These are phyloP conservation scores for Operophtera brumata DNA, from an alignment of 2,888 invertebrate genomes.

Conservation along the genomic window DNA sequence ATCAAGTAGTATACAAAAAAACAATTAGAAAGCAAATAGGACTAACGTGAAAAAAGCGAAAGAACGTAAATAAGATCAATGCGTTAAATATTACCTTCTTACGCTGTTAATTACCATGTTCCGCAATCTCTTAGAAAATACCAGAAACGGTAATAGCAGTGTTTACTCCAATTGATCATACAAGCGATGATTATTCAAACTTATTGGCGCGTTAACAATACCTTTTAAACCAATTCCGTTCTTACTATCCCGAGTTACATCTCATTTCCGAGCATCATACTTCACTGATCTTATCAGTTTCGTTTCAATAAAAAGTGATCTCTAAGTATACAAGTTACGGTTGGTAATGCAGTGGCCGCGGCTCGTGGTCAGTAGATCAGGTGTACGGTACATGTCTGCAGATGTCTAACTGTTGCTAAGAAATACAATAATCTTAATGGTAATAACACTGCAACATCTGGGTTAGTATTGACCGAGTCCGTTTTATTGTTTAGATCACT, in stretches of 20 bases:
- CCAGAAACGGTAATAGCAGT: conserved; percentile 33
- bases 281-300: conserved; percentile 9
- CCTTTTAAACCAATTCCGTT: conserved; percentile 11
- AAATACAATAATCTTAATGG: conserved; percentile 42
- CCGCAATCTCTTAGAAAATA: conserved; percentile 29
- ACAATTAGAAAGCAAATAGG: no score
- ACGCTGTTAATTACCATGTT: conserved; percentile 27
- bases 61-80: conserved; percentile 7
- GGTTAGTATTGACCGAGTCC: conserved; percentile 21
- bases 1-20: no score
- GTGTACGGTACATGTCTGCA: conserved; percentile 53
- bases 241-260: conserved; percentile 16
- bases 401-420: conserved; percentile 53
- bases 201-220: conserved; percentile 32
- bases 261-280: conserved; percentile 8
- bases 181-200: conserved; percentile 26
- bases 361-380: conserved; percentile 50
- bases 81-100: conserved; percentile 25
- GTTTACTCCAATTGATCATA: conserved; percentile 38
- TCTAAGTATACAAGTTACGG: conserved; percentile 22
- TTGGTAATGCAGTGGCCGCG: conserved; percentile 15
- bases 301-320: conserved; percentile 17
- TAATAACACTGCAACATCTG: conserved; percentile 18
- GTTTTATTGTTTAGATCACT: conserved; percentile 17
- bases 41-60: no score